phyloP scores from a whole-genome alignment of 2,113 vertebrate genomes.

The Capreolus pygargus region DNA sequence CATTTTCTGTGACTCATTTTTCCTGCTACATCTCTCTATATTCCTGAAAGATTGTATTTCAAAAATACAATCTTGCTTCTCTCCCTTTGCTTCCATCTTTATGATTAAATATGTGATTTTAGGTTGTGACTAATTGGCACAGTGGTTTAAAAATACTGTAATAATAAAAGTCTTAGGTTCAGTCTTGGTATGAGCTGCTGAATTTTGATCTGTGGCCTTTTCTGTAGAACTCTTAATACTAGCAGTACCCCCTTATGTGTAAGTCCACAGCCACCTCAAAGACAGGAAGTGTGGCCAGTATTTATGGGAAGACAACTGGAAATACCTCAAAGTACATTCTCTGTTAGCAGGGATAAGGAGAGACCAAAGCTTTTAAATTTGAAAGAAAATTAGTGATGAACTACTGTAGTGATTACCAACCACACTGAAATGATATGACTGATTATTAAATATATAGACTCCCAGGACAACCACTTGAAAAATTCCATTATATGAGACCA shows the following conservation, averaged over 20 bases:
- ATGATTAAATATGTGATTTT: background rate
- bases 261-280: background rate
- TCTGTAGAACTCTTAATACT: background rate
- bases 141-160: background rate
- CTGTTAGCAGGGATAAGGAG: background rate
- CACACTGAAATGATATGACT: background rate
- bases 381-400: background rate
- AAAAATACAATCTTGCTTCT: background rate
- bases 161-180: background rate
- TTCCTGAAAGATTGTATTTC: background rate
- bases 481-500: background rate
- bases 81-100: background rate
- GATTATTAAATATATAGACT: background rate
- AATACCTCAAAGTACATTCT: background rate
- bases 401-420: background rate
- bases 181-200: background rate
- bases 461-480: background rate
- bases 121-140: background rate
- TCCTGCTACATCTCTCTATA: background rate
- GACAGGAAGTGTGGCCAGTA: background rate
- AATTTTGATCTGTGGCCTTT: background rate
- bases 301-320: background rate
- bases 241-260: accelerated
- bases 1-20: background rate
- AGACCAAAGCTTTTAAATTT: background rate